Base-by-base conservation (phyloP, 2,888 invertebrate species). In the Lymantria dispar region DNA sequence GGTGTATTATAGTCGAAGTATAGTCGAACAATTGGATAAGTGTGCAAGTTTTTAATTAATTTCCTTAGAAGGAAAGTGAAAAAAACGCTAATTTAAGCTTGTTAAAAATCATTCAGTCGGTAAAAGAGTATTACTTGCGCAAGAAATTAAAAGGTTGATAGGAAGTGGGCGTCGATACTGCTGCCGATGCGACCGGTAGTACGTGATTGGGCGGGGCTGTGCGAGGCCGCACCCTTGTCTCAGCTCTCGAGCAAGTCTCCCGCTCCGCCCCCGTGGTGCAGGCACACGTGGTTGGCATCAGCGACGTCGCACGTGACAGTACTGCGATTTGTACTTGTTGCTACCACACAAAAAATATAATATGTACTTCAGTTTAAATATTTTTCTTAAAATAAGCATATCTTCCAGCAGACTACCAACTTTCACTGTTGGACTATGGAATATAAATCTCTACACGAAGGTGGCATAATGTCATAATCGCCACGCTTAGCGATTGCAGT, bases 271-370 rank as follows among this genome's bases (percentile, higher is more conserved):
- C 38, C 38, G 38, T n/a, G n/a, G 72, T 41, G 81, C 57, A 10
- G 5, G 22, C 22, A 22, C 22, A 22, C 5, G 22, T 68, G 70
- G 7, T 70, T 65, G 40, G 40, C 15, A 40, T 7, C 40, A 14
- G 74, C 37, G 75, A 14, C 10, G 38, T 29, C 12, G 37, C 74
- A 8, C 66, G 57, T 8, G 74, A 56, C 48, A 85, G 56, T 37
- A 73, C 70, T 39, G 76, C 72, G 43, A 85, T 81, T 47, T 80
- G 82, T 0, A 62, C 56, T 5, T 75, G 71, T 79, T 86, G 86
- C 85, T 86, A 55, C 0, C 54, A 37, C 7, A 42, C 12, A 7
- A 0, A 0, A 13, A 42, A 36, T n/a, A 13, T n/a, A 10, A 10
- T 8, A 43, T 3, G 3, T 2, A 15, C 3, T 0, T 8, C 0